Evolutionary conservation across 2,797 vertebrate genomes (phyloP), one percentile per base, ranked within the genome.

Genomic region (Leuciscus waleckii): DNA sequence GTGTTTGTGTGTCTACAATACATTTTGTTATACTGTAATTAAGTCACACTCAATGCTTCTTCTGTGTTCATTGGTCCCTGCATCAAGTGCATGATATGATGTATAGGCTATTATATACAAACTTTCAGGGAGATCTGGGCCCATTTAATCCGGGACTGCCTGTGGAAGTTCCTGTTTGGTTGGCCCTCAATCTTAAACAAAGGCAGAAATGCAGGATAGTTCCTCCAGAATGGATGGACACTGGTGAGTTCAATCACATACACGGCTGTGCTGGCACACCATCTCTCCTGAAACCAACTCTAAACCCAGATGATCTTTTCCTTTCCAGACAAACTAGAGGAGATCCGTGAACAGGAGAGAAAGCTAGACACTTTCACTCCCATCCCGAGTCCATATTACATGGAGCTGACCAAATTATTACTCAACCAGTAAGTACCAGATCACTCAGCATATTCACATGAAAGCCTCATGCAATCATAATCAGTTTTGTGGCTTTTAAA

Each of bases 221-320:
- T 8, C 96, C 97, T 10, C 97, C 98, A 0, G 96, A 96, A 0
- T 99, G 98, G 98, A 99, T 99, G 98, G 97, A 98, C 69, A 96
- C 97, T 2, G 97, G 98, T 99, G 92, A 96, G 96, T 54, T 74
- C 2, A n/a, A 43, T 41, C 46, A 26, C 32, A 37, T 65, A 13
- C 14, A 76, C 23, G 8, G 35, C 43, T 51, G 26, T 67, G 19
- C 13, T 74, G 13, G 26, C 7, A 63, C 21, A 39, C 39, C n/a
- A 26, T 78, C n/a, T 61, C 23, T 61, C n/a, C 23, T 65, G 29
- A 76, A 51, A 63, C 13, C 37, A 11, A 9, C 9, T 70, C 65
- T 58, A 41, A 84, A 58, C 11, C 17, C 35, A 16, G 3, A 8
- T 63, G 3, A 21, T 63, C 32, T 7, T 87, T 23, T 68, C 5